Evolutionary conservation across 2,797 vertebrate species (phyloP).

Genomic region (Microctenopoma lineatum): DNA sequence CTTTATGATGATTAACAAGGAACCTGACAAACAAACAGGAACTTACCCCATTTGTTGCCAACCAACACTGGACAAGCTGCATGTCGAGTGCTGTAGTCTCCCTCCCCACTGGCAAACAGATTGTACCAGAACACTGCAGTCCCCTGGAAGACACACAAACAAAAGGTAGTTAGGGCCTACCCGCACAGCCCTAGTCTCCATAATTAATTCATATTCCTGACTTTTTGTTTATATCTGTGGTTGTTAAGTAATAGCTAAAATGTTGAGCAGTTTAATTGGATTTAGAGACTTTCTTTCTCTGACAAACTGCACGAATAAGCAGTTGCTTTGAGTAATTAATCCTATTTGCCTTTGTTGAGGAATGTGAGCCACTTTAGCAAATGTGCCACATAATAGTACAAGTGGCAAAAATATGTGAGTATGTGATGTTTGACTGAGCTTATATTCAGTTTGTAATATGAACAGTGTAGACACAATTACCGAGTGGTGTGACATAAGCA

Average conservation of each 20-base stretch:
- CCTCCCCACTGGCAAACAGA: slow-evolving; percentile 94
- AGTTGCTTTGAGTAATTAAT: background rate
- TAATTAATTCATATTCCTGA: background rate
- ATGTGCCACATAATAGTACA: background rate
- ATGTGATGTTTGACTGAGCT: background rate
- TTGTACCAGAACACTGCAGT: slow-evolving; percentile 99
- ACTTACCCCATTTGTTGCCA: slow-evolving; percentile 98
- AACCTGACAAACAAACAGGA: slow-evolving; percentile 13
- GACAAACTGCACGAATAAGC: background rate
- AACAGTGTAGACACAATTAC: background rate
- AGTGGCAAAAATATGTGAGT: background rate
- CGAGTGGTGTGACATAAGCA: background rate
- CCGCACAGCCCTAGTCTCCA: background rate
- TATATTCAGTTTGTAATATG: background rate
- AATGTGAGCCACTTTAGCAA: background rate
- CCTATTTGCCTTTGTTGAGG: background rate
- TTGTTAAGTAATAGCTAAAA: background rate
- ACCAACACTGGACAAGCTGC: slow-evolving; percentile 97
- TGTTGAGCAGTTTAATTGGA: background rate
- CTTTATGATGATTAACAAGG: background rate
- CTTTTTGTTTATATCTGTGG: background rate
- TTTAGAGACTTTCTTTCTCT: no score
- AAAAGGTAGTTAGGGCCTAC: slow-evolving; percentile 1
- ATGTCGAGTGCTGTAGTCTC: slow-evolving; percentile 97
- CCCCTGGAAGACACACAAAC: slow-evolving; percentile 81